Percentiles rank a stretch among this genome's conserved stretches.
These are phyloP conservation scores for Elaphurus davidianus DNA, from an alignment of 2,113 vertebrate genomes.

Conservation along the genomic window DNA sequence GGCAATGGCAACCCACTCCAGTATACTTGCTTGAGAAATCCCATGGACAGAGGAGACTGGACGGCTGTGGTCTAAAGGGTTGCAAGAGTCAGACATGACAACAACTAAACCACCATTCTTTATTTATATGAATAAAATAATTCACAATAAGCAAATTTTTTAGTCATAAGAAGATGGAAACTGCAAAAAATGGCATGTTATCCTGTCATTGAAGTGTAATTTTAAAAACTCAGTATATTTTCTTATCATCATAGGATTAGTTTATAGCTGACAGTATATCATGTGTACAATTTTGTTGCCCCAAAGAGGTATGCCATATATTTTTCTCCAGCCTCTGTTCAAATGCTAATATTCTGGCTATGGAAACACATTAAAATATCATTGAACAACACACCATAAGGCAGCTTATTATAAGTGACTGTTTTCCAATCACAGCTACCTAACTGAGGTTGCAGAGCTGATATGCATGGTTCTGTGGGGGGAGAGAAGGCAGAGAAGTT, in stretches of 20 bases:
- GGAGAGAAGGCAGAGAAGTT: background rate
- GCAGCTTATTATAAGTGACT: background rate
- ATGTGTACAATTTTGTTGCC: background rate
- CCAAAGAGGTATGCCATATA: too few relatives aligned
- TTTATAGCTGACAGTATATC: background rate
- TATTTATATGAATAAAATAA: background rate
- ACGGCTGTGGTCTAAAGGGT: rapidly evolving
- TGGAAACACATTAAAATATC: constrained; percentile 29
- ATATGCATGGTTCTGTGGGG: background rate
- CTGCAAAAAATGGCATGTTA: background rate
- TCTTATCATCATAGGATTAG: background rate
- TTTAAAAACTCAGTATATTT: background rate
- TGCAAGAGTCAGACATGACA: background rate
- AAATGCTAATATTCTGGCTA: constrained; percentile 11
- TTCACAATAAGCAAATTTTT: background rate
- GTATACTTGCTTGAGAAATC: background rate
- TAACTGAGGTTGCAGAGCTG: background rate
- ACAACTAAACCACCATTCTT: background rate
- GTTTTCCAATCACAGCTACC: background rate
- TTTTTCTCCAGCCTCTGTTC: background rate
- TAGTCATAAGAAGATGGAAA: background rate
- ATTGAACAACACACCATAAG: background rate
- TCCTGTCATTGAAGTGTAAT: background rate
- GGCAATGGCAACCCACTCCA: background rate
- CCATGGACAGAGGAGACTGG: background rate